Evolutionary conservation across 2,113 vertebrate genomes (phyloP).

Genomic region (Macheiramphus alcinus): DNA sequence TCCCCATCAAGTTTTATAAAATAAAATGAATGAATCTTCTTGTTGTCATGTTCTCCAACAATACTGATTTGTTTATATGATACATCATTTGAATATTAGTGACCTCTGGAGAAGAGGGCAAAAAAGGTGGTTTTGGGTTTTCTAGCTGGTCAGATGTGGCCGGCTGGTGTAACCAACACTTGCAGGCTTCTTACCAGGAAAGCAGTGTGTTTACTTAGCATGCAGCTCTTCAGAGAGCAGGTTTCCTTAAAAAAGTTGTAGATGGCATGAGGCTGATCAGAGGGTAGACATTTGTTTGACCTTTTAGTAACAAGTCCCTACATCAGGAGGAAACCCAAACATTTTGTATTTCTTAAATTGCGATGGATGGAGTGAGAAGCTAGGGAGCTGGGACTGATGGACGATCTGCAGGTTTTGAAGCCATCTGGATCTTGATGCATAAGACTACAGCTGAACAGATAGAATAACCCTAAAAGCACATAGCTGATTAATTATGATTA

Average conservation of each 20-base stretch:
- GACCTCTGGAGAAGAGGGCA: background rate
- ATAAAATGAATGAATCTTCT: background rate
- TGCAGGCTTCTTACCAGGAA: background rate
- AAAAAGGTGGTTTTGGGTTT: background rate
- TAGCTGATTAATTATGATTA: background rate
- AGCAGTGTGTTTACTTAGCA: background rate
- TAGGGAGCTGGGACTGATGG: background rate
- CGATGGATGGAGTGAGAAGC: background rate
- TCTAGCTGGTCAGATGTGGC: background rate
- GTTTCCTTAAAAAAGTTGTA: background rate
- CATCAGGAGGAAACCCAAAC: background rate
- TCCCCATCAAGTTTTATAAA: background rate
- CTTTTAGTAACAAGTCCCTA: background rate
- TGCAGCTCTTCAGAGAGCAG: background rate
- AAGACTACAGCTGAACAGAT: background rate
- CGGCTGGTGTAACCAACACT: background rate
- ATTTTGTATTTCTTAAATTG: background rate
- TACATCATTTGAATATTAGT: background rate
- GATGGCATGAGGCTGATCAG: background rate
- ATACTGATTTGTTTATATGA: background rate
- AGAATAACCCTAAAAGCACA: background rate
- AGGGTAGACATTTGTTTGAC: background rate
- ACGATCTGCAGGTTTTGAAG: background rate
- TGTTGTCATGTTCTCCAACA: background rate
- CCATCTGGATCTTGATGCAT: background rate